Evolutionary conservation across 1,140 invertebrate genomes (phyloP).

Genomic region (Battus philenor): DNA sequence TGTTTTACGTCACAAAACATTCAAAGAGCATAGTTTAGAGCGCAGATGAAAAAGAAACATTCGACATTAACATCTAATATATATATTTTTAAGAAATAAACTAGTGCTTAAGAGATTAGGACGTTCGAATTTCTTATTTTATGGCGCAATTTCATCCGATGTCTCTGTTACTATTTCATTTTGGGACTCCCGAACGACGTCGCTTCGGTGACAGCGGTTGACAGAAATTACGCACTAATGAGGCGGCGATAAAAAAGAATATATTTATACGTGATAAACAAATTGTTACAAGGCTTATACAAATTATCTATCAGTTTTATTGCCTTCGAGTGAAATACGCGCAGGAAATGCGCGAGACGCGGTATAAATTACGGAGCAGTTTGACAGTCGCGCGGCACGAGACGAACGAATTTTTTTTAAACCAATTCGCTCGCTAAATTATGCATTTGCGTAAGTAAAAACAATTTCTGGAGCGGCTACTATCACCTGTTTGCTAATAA

Average conservation of each 20-base stretch:
- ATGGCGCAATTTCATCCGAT: slow-evolving; percentile 1
- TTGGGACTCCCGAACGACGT: not conserved
- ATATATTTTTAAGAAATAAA: not conserved
- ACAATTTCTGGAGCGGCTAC: not conserved
- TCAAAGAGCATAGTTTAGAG: too few species aligned
- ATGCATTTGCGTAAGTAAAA: slow-evolving; percentile 11
- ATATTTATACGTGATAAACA: slow-evolving; percentile 7
- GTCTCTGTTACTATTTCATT: slow-evolving; percentile 11
- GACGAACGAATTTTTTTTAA: slow-evolving; percentile 3
- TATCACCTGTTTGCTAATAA: slow-evolving; percentile 9
- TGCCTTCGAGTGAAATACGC: slow-evolving; percentile 2
- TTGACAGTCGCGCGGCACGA: not conserved
- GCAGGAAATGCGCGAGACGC: not conserved
- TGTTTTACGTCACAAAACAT: too few species aligned
- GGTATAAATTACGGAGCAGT: not conserved
- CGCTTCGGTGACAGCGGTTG: slow-evolving; percentile 7
- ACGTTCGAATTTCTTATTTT: not conserved
- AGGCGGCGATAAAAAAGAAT: not conserved
- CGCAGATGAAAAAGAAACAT: too few species aligned
- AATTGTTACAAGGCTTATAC: slow-evolving; percentile 13
- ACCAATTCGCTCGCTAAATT: slow-evolving; percentile 6
- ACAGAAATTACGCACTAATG: slow-evolving; percentile 14
- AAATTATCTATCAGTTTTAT: slow-evolving; percentile 13
- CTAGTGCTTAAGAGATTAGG: not conserved
- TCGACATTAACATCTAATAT: too few species aligned